Evolutionary conservation across 2,797 vertebrate species (phyloP).

Genomic region (Pterois miles): DNA sequence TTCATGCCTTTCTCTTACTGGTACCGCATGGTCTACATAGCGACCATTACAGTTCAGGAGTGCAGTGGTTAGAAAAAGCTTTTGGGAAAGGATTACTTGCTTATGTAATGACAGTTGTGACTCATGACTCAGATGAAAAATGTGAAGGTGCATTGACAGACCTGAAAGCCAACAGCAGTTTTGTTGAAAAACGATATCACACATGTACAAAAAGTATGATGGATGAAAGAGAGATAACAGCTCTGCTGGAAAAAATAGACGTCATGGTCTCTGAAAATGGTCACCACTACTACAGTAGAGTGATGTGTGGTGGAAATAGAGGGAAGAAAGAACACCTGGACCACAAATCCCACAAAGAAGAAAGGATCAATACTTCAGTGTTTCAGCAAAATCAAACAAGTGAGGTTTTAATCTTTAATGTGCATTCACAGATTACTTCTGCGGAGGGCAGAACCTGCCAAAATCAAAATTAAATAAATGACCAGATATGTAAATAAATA

Average conservation of each 20-base stretch:
- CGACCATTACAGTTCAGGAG: slow-evolving; percentile 25
- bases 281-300: slow-evolving; percentile 2
- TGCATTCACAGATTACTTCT: background rate
- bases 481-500: no score
- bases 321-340: background rate
- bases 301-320: slow-evolving; percentile 1
- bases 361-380: background rate
- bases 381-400: background rate
- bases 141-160: slow-evolving; percentile 38
- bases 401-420: background rate
- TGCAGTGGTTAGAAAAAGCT: slow-evolving; percentile 39
- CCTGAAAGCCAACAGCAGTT: slow-evolving; percentile 23
- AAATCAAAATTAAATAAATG: background rate
- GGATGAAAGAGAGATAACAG: slow-evolving; percentile 22
- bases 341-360: background rate
- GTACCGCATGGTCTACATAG: slow-evolving; percentile 49
- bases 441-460: background rate
- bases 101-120: slow-evolving; percentile 51
- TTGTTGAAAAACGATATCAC: slow-evolving; percentile 43
- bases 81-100: slow-evolving; percentile 42
- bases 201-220: slow-evolving; percentile 50
- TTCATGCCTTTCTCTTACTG: slow-evolving; percentile 70
- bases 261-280: slow-evolving; percentile 43
- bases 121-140: slow-evolving; percentile 14
- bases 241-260: slow-evolving; percentile 48